A percentile compares a stretch with the other conserved stretches of the same genome.
Conservation (phyloP, 2,888 invertebrate species). For the Belgica antarctica region DNA sequence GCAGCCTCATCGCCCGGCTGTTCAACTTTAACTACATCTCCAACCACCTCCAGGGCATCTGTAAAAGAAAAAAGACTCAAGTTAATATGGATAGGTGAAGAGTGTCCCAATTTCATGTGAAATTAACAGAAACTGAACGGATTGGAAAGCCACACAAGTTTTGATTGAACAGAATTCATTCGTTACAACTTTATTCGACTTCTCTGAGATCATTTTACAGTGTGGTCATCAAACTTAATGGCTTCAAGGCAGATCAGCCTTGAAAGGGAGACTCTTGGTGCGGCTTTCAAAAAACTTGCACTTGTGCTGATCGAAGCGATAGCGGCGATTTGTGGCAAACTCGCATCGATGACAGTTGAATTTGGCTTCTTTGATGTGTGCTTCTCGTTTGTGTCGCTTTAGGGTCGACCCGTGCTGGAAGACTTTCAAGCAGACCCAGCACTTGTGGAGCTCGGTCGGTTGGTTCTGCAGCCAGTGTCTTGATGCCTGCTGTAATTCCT, state of each 20-base stretch:
- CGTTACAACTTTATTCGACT: no score
- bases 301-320: not conserved
- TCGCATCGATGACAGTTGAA: not conserved
- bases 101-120: not conserved
- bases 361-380: not conserved
- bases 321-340: not conserved
- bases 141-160: no score
- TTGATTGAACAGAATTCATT: no score
- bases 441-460: not conserved
- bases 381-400: not conserved
- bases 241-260: no score
- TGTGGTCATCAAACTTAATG: no score
- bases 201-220: no score
- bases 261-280: no score
- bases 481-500: no score
- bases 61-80: not conserved
- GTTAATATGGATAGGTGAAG: conserved; percentile 3
- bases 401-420: not conserved
- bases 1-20: not conserved
- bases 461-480: no score
- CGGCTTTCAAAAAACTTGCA: no score
- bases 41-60: no score
- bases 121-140: conserved; percentile 1
- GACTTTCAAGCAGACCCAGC: not conserved
- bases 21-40: no score